These are phyloP conservation scores for Crossocerus cetratus DNA, from an alignment of 2,888 invertebrate species.

Conservation along the genomic window DNA sequence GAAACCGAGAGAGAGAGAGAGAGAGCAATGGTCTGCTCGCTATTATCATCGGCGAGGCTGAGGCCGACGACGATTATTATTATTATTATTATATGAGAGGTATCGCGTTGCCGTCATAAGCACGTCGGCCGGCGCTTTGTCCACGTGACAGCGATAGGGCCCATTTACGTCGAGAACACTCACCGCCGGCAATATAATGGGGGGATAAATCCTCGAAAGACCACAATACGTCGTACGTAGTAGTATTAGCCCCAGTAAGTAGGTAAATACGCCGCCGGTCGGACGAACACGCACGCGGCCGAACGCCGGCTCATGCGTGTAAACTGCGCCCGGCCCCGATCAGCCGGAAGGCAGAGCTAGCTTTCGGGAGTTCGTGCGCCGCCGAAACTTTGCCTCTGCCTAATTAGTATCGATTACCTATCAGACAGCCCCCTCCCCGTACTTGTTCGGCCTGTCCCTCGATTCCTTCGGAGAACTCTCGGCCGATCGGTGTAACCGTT, in stretches of 20 bases:
- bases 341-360: background rate
- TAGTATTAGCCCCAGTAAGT: constrained; percentile 50
- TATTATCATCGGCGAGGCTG: constrained; percentile 62
- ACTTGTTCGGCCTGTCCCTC: constrained; percentile 7
- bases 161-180: constrained; percentile 67
- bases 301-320: background rate
- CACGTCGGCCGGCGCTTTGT: constrained; percentile 72
- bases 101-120: constrained; percentile 76
- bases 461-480: constrained; percentile 3
- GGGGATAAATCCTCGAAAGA: constrained; percentile 65
- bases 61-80: constrained; percentile 40
- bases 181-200: constrained; percentile 64
- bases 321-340: constrained; percentile 2
- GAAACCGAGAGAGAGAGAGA: constrained; percentile 24
- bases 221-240: constrained; percentile 56
- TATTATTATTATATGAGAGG: constrained; percentile 59
- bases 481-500: too few species aligned
- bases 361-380: background rate
- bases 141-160: constrained; percentile 72
- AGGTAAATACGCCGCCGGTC: constrained; percentile 32
- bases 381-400: constrained; percentile 54
- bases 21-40: constrained; percentile 50
- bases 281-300: background rate
- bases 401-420: constrained; percentile 62
- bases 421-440: constrained; percentile 27